phyloP scores from a whole-genome alignment of 2,888 invertebrate genomes.

The Saturnia japonica region DNA sequence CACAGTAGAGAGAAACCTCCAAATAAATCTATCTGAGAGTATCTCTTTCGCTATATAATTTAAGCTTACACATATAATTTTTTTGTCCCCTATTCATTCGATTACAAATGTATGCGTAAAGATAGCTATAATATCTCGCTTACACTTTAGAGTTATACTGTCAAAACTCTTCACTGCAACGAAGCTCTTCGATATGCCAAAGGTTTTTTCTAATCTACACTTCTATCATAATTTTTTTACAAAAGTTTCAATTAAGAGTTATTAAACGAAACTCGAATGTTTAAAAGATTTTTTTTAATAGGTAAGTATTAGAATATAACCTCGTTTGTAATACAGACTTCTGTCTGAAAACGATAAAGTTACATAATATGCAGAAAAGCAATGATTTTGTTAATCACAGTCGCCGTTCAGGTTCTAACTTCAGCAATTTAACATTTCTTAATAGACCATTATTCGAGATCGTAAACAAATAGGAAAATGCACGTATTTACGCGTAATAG shows the following conservation, averaged over 20 bases:
- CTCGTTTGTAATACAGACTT: not conserved
- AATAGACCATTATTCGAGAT: conserved; percentile 49
- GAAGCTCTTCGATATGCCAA: too few species aligned
- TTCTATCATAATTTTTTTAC: not conserved
- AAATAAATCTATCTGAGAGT: too few species aligned
- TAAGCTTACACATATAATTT: too few species aligned
- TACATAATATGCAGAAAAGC: conserved; percentile 20
- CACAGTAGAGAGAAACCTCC: too few species aligned
- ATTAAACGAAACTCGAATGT: not conserved
- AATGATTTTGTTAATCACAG: conserved; percentile 51
- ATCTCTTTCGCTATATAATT: too few species aligned
- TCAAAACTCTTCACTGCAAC: too few species aligned
- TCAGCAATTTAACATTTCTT: conserved; percentile 45
- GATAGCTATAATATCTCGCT: too few species aligned
- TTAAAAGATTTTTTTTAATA: not conserved
- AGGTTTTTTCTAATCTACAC: not conserved
- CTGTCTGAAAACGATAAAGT: conserved; percentile 19
- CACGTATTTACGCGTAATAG: conserved; percentile 53
- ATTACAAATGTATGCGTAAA: too few species aligned
- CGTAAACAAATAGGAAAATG: conserved; percentile 54
- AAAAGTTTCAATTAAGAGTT: not conserved
- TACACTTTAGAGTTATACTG: too few species aligned
- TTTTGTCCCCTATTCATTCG: too few species aligned
- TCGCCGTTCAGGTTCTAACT: conserved; percentile 32
- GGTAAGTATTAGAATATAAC: not conserved